These are phyloP conservation scores for Stichodactyla helianthus DNA, from an alignment of 64 coral and sea anemone species.

Conservation along the genomic window DNA sequence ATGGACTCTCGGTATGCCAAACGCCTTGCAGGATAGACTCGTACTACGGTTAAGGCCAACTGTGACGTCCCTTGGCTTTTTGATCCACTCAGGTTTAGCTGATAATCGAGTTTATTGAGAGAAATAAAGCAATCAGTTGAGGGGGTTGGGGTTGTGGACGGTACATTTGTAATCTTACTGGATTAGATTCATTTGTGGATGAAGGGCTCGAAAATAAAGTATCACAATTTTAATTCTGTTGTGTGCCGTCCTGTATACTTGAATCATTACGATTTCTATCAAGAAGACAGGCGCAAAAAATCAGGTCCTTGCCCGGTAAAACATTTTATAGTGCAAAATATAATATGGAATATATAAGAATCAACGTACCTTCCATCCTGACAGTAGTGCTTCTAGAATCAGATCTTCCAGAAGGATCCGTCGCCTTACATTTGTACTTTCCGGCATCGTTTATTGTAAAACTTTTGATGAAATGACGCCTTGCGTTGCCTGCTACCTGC, in stretches of 20 bases:
- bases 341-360: not conserved
- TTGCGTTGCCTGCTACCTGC: slow-evolving; percentile 51
- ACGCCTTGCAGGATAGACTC: slow-evolving; percentile 54
- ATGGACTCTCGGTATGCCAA: slow-evolving; percentile 51
- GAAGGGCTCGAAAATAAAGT: no score
- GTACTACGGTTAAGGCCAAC: slow-evolving; percentile 45
- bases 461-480: slow-evolving; percentile 55
- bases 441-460: slow-evolving; percentile 60
- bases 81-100: slow-evolving; percentile 90
- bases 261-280: no score
- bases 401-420: slow-evolving; percentile 38
- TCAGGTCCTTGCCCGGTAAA: no score
- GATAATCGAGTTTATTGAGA: not conserved
- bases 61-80: slow-evolving; percentile 52
- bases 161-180: no score
- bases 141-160: no score
- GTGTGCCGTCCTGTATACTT: no score
- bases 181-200: no score
- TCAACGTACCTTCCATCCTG: slow-evolving; percentile 70
- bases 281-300: no score
- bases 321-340: not conserved
- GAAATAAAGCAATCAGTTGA: no score
- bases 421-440: slow-evolving; percentile 77
- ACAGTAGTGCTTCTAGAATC: slow-evolving; percentile 39
- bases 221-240: no score